These are phyloP conservation scores for Spinibarbus caldwelli DNA, from an alignment of 2,797 vertebrate species.

Conservation along the genomic window DNA sequence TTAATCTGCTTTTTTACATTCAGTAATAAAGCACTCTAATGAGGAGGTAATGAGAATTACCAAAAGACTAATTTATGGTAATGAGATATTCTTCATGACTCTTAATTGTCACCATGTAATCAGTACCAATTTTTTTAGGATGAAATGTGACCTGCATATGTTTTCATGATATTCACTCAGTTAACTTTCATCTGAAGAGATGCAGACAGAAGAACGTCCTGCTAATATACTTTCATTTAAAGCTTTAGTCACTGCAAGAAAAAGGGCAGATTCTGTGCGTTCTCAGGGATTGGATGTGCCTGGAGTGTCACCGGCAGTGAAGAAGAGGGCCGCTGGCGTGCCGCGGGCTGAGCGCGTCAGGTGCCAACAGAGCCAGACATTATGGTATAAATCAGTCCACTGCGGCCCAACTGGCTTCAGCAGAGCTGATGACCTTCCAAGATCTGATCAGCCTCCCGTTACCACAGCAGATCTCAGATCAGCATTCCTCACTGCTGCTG, in stretches of 20 bases:
- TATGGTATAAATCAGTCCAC: conserved; percentile 17
- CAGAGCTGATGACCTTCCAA: conserved; percentile 30
- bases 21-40: neutral
- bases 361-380: neutral
- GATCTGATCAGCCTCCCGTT: neutral
- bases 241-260: neutral
- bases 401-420: conserved; percentile 4
- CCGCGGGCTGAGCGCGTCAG: neutral
- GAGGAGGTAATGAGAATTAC: neutral
- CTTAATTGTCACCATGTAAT: neutral
- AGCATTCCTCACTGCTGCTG: neutral
- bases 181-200: neutral
- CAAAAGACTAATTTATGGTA: neutral
- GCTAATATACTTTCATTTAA: neutral
- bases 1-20: too few species aligned
- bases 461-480: neutral
- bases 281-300: neutral
- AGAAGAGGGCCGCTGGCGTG: conserved; percentile 1
- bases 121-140: neutral
- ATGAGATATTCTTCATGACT: neutral
- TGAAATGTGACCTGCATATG: neutral
- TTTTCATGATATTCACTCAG: neutral
- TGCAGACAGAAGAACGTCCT: neutral
- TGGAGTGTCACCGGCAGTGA: neutral
- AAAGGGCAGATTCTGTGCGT: neutral